Evolutionary conservation across 2,797 vertebrate genomes (phyloP), one percentile per base, ranked within the genome.

Genomic region (Poecilia picta): DNA sequence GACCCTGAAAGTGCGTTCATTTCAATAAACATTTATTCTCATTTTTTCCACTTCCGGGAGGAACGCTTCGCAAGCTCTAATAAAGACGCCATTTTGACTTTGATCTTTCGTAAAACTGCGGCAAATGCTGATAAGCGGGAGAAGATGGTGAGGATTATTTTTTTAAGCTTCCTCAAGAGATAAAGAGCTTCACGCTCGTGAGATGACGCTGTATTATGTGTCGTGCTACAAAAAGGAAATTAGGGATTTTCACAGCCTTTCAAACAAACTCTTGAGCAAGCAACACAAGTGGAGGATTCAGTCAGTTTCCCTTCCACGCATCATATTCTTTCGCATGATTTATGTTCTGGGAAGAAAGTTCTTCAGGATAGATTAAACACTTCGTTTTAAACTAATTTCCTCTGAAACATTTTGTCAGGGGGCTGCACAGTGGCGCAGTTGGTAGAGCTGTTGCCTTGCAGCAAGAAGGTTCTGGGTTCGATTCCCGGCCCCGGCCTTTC

Each of bases 1-100:
- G 85, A 91, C 89, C 89, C 75, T 11, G 66, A 47, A n/a, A 75
- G 66, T 47, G 83, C 41, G 75, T 68, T 83, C 55, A 66, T 77
- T 75, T 83, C 5, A 0, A 81, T 41, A 82, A 75, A 23, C 36
- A 25, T 53, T 23, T 49, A 2, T 7, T 7, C 18, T 49, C 18
- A 7, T 2, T 49, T 49, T 51, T 75, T 5, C 25, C 25, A 5
- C 23, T n/a, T 10, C 45, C 20, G 1, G 10, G 25, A 46, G 46
- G 25, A 41, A 80, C 31, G 15, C 41, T 73, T 83, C 45, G 70
- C 33, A 78, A 75, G 45, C 70, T 25, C 53, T 62, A 68, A 49
- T 51, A 83, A 57, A 5, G 5, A 31, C 51, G 62, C 10, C 5
- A 3, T 72, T 33, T 62, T 20, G 39, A 76, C 71, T 81, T 45